These are phyloP conservation scores for Natrix natrix DNA, from an alignment of 2,797 vertebrate species.

Conservation along the genomic window DNA sequence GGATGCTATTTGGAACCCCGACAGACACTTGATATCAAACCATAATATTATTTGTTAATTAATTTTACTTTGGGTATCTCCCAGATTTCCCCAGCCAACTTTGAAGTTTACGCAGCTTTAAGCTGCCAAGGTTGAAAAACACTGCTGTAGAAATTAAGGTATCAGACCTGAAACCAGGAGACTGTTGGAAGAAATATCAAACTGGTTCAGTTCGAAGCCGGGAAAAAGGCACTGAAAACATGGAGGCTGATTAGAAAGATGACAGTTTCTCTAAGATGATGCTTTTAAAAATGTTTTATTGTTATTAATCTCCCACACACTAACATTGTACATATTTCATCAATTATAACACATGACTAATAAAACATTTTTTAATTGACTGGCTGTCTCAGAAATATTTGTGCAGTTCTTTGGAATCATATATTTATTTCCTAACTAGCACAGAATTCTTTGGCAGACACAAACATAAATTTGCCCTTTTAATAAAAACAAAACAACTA, in stretches of 20 bases:
- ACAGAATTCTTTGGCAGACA: conserved; percentile 20
- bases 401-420: neutral
- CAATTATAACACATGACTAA: neutral
- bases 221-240: too few species aligned
- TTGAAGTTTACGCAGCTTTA: too few species aligned
- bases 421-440: neutral
- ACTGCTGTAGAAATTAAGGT: neutral
- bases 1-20: too few species aligned
- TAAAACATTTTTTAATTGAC: neutral
- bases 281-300: neutral
- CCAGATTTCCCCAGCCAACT: too few species aligned
- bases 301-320: neutral
- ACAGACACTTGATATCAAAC: neutral
- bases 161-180: too few species aligned
- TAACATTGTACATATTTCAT: neutral
- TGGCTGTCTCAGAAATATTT: neutral
- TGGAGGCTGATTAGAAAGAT: too few species aligned
- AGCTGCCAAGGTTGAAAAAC: too few species aligned
- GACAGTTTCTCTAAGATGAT: neutral
- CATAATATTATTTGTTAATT: neutral
- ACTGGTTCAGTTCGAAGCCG: too few species aligned
- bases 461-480: conserved; percentile 14
- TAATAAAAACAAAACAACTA: conserved; percentile 55
- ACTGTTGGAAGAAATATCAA: too few species aligned
- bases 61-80: neutral